Evolutionary conservation across 2,888 invertebrate genomes (phyloP).

Genomic region (Toxonevra muliebris): DNA sequence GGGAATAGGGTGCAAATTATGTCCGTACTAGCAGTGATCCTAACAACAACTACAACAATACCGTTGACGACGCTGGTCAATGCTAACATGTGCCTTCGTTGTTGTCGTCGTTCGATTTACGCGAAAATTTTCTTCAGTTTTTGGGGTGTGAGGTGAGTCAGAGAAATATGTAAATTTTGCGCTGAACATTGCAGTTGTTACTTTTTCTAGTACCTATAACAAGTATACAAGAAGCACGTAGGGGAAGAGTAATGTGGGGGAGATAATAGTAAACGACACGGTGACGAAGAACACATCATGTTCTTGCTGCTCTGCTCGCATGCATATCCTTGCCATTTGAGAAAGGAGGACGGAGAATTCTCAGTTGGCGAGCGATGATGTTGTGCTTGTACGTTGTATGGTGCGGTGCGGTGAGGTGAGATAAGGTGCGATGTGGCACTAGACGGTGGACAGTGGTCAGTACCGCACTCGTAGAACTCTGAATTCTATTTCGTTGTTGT

Average conservation of each 20-base stretch:
- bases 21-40: neutral
- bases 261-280: neutral
- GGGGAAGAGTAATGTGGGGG: neutral
- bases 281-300: neutral
- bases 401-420: too few relatives aligned
- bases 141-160: neutral
- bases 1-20: neutral
- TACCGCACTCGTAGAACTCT: neutral
- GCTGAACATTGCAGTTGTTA: neutral
- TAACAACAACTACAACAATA: constrained; percentile 1
- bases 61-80: constrained; percentile 1
- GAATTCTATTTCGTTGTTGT: neutral
- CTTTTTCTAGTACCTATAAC: neutral
- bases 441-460: neutral
- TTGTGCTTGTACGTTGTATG: neutral
- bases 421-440: too few relatives aligned
- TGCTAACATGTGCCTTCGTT: constrained; percentile 1
- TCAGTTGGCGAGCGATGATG: constrained; percentile 1
- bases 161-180: constrained; percentile 9
- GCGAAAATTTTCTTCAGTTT: constrained; percentile 25
- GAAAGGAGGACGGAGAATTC: constrained; percentile 28
- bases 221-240: neutral
- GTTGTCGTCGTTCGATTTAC: constrained; percentile 35
- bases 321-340: constrained; percentile 2
- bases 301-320: constrained; percentile 4